Evolutionary conservation across 2,888 invertebrate genomes (phyloP), one percentile per base, ranked within the genome.

Genomic region (Dinocampus coccinellae): DNA sequence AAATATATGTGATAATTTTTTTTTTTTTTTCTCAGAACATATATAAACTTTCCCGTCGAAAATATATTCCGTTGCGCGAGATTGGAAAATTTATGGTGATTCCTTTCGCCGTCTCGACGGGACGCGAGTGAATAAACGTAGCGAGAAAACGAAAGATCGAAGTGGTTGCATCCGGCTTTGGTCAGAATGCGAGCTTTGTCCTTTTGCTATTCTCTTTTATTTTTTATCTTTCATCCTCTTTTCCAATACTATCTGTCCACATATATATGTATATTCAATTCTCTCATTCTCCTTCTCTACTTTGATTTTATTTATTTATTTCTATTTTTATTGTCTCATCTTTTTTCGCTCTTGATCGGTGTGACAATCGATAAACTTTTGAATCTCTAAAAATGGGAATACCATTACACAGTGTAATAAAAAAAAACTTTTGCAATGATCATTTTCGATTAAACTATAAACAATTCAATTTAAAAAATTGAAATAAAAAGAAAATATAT

Each of bases 31-130:
- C 47, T 47, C 1, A 2, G n/a, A 3, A 16, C 16, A 7, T 47
- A 47, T 16, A 47, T 47, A 47, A 47, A 16, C 47, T 20, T 16
- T 47, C 47, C 1, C 20, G 16, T 0, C 7, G 1, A n/a, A 47
- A 47, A 47, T 47, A 47, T 47, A 47, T 47, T 47, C 47, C 47
- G 16, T 16, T 47, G 47, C 16, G 47, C 9, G 47, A 47, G 47
- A 47, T 47, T 47, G 47, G 47, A 47, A 47, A 47, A 47, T 47
- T 47, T 47, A 47, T 47, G 47, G 47, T 47, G 47, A 47, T 47
- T 47, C 47, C 47, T 47, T 47, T 47, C 16, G 47, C 47, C 47
- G 47, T 47, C 47, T 47, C 47, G 47, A 47, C 47, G 47, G 47
- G 47, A 47, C 47, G 7, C 47, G 47, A 47, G 47, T 47, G 47